Base-by-base conservation (phyloP, 2,888 invertebrate genomes). In the Eremobia ochroleuca region DNA sequence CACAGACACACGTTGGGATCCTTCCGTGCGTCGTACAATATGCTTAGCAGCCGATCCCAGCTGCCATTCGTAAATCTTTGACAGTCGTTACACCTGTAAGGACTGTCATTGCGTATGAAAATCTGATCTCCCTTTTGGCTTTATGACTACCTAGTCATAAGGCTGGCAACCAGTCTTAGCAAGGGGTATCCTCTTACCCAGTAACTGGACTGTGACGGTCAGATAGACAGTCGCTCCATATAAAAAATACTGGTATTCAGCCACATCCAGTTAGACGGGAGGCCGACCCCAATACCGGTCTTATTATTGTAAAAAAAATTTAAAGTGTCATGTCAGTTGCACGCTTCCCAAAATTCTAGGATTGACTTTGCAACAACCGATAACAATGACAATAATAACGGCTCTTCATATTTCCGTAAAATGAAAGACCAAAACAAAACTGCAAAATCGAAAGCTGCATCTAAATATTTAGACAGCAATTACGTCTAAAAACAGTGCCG, bases 391-490 rank as follows among this genome's bases (percentile, higher is more conserved):
- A 43, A 34, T 52, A n/a, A 58, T 18, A 78, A 58, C 18, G 6
- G 6, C 46, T 15, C 15, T 37, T 58, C 46, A 64, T 21, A 58
- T 62, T 71, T 13, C 40, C 34, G 6, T 21, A 34, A 40, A 55
- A 61, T 37, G 25, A 67, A 71, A 85, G 21, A 18, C 21, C 28
- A 37, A 64, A 77, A 65, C 59, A 21, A 71, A 61, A 61, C 37
- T n/a, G 25, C 28, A 40, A 11, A 73, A 75, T 61, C n/a, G n/a
- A 59, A 75, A 79, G n/a, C 74, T 73, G 79, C 79, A 86, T 49
- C 28, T n/a, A 69, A 83, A 79, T 76, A 79, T 86, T 76, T 68
- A 74, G 65, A 3, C 65, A 70, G 43, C 85, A 81, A 88, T 82
- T 84, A 83, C 75, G 66, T 68, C 21, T 52, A 72, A 73, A 79